Conservation (phyloP, 2,797 vertebrate genomes). For the Ctenosaura bakeri region DNA sequence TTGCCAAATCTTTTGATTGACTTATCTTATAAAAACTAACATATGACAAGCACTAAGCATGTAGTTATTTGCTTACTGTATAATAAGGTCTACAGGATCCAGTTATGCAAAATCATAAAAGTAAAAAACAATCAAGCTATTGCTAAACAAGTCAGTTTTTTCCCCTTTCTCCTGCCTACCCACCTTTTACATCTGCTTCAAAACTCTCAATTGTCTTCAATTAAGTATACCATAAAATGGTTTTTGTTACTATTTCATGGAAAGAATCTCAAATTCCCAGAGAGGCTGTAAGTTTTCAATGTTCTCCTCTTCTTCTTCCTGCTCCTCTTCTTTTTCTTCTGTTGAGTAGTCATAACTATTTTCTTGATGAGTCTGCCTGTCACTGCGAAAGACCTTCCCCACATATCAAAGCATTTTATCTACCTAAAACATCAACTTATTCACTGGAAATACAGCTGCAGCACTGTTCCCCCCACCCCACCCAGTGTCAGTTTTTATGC, state of each 20-base stretch:
- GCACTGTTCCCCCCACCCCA: conserved; percentile 31
- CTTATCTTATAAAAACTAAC: background rate
- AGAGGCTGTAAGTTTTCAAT: conserved; percentile 73
- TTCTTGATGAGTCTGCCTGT: conserved; percentile 71
- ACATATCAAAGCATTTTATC: conserved; percentile 67
- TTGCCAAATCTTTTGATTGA: background rate
- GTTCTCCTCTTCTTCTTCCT: too few species aligned
- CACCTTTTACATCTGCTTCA: conserved; percentile 54
- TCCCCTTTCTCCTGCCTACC: too few species aligned
- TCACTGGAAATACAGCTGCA: conserved; percentile 62
- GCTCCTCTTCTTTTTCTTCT: conserved; percentile 56
- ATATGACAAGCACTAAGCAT: background rate
- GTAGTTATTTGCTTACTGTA: background rate
- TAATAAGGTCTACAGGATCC: conserved; percentile 13
- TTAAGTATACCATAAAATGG: conserved; percentile 72
- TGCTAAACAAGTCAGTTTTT: background rate
- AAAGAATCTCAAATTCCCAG: conserved; percentile 81
- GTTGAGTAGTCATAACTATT: conserved; percentile 74
- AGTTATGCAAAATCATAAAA: background rate
- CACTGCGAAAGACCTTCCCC: conserved; percentile 50
- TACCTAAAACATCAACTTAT: conserved; percentile 53
- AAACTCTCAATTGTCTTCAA: conserved; percentile 68
- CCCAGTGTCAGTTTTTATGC: conserved; percentile 57
- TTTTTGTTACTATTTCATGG: conserved; percentile 71
- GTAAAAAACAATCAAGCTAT: conserved; percentile 25